Conservation (phyloP, 1,140 invertebrate species). For the Drosophila athabasca region DNA sequence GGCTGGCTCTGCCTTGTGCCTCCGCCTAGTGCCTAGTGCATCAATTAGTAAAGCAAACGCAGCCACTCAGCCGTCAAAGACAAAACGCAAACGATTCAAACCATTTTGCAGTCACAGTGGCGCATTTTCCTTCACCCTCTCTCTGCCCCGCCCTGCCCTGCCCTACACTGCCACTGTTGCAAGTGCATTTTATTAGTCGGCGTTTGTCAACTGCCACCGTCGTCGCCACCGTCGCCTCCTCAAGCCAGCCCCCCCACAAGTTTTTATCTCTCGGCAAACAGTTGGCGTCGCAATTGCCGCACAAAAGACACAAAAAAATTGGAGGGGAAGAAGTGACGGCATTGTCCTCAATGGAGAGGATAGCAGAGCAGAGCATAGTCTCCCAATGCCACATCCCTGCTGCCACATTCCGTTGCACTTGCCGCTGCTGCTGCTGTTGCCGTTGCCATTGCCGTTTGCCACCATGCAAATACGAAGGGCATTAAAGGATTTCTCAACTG, state of each 20-base stretch:
- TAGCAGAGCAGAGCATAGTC: background rate
- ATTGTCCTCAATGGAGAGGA: constrained; percentile 50
- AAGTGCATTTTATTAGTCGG: constrained; percentile 56
- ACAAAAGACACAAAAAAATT: constrained; percentile 69
- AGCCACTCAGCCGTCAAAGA: constrained; percentile 71
- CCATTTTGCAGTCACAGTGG: background rate
- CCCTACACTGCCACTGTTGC: background rate
- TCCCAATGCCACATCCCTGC: background rate
- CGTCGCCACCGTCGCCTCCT: no score
- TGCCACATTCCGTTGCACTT: background rate
- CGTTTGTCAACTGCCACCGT: constrained; percentile 9
- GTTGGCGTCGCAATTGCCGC: constrained; percentile 61
- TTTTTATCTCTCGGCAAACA: constrained; percentile 75
- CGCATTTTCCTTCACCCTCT: no score
- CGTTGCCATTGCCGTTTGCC: constrained; percentile 44
- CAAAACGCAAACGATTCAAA: constrained; percentile 54
- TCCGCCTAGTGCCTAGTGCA: constrained; percentile 53
- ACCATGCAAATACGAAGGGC: constrained; percentile 65
- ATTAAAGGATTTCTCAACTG: constrained; percentile 72
- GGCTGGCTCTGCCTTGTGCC: no score
- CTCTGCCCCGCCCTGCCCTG: constrained; percentile 35
- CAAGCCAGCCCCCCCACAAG: constrained; percentile 10
- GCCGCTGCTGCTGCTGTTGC: constrained; percentile 1
- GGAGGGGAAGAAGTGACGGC: constrained; percentile 46
- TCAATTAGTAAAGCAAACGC: constrained; percentile 79